Percentiles rank a stretch among this genome's conserved stretches.
These are phyloP conservation scores for Nezara viridula DNA, from an alignment of 2,888 invertebrate genomes.

Conservation along the genomic window DNA sequence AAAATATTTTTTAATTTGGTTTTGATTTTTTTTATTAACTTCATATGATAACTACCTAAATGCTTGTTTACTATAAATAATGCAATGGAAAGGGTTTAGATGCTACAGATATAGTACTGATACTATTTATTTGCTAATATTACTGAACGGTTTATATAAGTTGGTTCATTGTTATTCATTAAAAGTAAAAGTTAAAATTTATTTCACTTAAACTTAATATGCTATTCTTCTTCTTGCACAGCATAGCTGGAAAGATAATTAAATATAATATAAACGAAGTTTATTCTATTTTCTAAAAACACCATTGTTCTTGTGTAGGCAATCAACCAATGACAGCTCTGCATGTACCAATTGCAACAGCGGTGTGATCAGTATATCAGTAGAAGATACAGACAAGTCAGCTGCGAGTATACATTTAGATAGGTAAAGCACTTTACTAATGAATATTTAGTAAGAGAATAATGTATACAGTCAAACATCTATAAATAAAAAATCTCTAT, in stretches of 20 bases:
- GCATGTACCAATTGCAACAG: slow-evolving; percentile 69
- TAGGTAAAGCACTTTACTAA: slow-evolving; percentile 68
- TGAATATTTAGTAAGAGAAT: no score
- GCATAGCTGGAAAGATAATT: background rate
- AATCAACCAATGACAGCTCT: slow-evolving; percentile 29
- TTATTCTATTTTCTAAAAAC: background rate
- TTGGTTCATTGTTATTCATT: no score
- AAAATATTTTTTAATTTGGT: background rate
- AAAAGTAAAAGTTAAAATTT: no score
- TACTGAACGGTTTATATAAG: no score
- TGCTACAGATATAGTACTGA: no score
- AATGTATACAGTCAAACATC: no score
- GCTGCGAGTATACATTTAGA: slow-evolving; percentile 76
- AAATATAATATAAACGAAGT: background rate
- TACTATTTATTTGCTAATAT: no score
- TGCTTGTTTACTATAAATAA: background rate
- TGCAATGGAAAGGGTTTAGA: background rate
- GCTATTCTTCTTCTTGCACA: background rate
- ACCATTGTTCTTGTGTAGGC: slow-evolving; percentile 21
- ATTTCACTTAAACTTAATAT: background rate
- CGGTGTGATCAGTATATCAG: slow-evolving; percentile 74
- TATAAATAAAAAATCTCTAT: no score
- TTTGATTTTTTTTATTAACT: background rate
- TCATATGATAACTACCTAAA: background rate
- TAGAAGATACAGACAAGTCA: slow-evolving; percentile 73